Percentiles rank a stretch among this genome's conserved stretches.
phyloP scores from a whole-genome alignment of 2,888 invertebrate genomes.

The Augiades crinisus region DNA sequence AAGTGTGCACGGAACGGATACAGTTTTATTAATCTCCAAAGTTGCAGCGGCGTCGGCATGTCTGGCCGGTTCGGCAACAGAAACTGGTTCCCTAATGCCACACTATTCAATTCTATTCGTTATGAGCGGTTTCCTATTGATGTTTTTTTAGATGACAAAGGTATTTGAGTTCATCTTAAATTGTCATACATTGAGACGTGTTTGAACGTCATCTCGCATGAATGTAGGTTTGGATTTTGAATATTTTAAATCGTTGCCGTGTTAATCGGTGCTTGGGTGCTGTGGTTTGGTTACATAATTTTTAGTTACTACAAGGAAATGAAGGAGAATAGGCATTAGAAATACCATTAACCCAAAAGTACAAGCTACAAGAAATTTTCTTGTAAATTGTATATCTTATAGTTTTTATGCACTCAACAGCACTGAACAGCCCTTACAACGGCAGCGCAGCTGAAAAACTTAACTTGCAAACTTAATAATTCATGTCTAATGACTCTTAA shows the following conservation, averaged over 20 bases:
- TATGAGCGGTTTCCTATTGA: slow-evolving; percentile 45
- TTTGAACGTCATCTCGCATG: slow-evolving; percentile 27
- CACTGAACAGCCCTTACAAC: too few species aligned
- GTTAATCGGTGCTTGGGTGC: too few species aligned
- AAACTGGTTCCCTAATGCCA: slow-evolving; percentile 41
- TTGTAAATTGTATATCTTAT: too few species aligned
- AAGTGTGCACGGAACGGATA: background rate
- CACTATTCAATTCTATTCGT: slow-evolving; percentile 42
- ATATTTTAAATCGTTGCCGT: background rate
- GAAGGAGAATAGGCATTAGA: too few species aligned
- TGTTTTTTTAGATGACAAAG: slow-evolving; percentile 42
- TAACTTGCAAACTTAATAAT: background rate
- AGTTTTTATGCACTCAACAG: too few species aligned
- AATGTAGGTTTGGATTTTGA: background rate
- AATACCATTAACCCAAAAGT: too few species aligned
- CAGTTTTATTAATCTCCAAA: slow-evolving; percentile 4
- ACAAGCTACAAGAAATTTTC: too few species aligned
- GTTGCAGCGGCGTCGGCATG: slow-evolving; percentile 40
- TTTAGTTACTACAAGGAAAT: too few species aligned
- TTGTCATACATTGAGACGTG: slow-evolving; percentile 31
- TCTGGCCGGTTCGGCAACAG: slow-evolving; percentile 39
- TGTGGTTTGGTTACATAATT: too few species aligned
- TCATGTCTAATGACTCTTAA: background rate
- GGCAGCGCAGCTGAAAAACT: too few species aligned
- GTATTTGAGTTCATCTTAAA: slow-evolving; percentile 32